Base-by-base conservation (phyloP, 2,113 vertebrate species). In the Hypocryptadius cinnamomeus region DNA sequence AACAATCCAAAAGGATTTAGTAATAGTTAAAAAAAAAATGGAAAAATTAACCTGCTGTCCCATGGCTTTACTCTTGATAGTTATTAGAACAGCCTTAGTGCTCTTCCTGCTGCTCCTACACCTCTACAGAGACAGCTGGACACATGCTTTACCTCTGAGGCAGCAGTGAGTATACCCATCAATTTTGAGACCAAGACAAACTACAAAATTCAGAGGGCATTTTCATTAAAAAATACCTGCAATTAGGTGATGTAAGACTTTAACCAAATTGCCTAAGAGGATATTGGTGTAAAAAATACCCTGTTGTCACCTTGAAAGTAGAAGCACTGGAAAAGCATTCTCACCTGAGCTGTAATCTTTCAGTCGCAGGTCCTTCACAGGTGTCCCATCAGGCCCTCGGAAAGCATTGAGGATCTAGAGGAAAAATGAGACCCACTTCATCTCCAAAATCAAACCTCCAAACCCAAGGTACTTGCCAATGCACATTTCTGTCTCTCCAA, bases 321-420 rank as follows among this genome's bases (percentile, higher is more conserved):
- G 71, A 82, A 79, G 83, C 72, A 91, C 44, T 83, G 76, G 53
- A 64, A 90, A 93, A 92, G 85, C 74, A 12, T 86, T 74, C 97
- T 97, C 97, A 98, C 98, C 98, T 98, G 97, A 97, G 66, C 96
- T 97, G 94, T 96, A 97, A 97, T 97, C 97, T 95, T 98, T 98
- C 72, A 98, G 94, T 63, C 97, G 85, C 97, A 98, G 89, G 92
- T 97, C 96, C 93, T 98, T 98, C 73, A 98, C 86, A 37, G 97
- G 97, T 11, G 89, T 95, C 68, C 97, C 98, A 85, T 96, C 96
- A 10, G 95, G 95, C 69, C 96, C 97, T 93, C 94, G 95, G 96
- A 98, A 98, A 56, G 97, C 98, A 0, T 97, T 96, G 93, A 98
- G 98, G 79, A 98, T 98, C 98, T 98, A 69, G 21, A 96, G 87